A percentile compares a stretch with the other conserved stretches of the same genome.
These are phyloP conservation scores for Cheirogaleus major DNA, from an alignment of 2,797 vertebrate species.

Conservation along the genomic window DNA sequence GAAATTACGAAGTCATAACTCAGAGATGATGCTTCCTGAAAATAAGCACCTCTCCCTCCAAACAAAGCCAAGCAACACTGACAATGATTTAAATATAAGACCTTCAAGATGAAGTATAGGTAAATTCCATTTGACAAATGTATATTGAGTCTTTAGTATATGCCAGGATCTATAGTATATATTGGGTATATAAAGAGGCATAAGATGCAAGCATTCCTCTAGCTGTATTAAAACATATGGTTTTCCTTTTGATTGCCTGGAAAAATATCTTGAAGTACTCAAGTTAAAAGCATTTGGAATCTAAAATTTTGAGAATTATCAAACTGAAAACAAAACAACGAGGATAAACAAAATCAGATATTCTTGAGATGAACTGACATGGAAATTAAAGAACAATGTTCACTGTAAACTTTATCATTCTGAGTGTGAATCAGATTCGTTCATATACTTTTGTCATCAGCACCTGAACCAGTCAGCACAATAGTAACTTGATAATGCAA, in stretches of 20 bases:
- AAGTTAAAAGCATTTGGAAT: not conserved
- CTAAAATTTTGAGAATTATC: not conserved
- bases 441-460: not conserved
- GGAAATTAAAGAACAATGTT: not conserved
- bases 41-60: not conserved
- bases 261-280: not conserved
- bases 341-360: not conserved
- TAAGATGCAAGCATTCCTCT: not conserved
- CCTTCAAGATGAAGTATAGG: not conserved
- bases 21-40: not conserved
- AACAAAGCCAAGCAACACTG: not conserved
- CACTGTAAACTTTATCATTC: not conserved
- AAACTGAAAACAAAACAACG: not conserved
- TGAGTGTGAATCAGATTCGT: not conserved
- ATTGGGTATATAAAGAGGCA: not conserved
- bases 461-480: not conserved
- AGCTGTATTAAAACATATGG: not conserved
- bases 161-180: not conserved
- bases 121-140: not conserved
- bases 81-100: not conserved
- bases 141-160: not conserved
- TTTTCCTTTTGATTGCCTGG: not conserved
- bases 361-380: constrained; percentile 13
- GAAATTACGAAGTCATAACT: not conserved
- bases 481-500: not conserved